Evolutionary conservation across 2,113 vertebrate genomes (phyloP), one percentile per base, ranked within the genome.

Genomic region (Chloropsis cyanopogon): DNA sequence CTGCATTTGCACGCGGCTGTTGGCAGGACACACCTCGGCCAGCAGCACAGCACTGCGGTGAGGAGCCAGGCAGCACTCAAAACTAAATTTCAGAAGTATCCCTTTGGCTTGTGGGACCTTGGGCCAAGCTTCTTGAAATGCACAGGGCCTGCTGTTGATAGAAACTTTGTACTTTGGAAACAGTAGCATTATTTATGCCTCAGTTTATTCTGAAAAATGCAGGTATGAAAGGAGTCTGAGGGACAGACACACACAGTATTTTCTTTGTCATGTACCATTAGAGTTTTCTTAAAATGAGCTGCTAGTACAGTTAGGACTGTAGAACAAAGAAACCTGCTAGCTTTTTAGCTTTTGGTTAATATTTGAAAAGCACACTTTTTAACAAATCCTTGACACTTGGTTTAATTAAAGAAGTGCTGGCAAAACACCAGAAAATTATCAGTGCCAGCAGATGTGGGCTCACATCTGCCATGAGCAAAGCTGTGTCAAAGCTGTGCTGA

Each of bases 1-100:
- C 52, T 83, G 41, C 49, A 7, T 5, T 44, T 57, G 10, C 39
- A n/a, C 4, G 7, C 0, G 0, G 53, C 53, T 88, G 10, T 29
- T n/a, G n/a, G n/a, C n/a, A n/a, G n/a, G n/a, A n/a, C n/a, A n/a
- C n/a, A n/a, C 26, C 56, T 39, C 0, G 0, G 41, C 13, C 86
- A 68, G 3, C 41, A 42, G 81, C 80, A 49, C 41, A 81, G 47
- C 44, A 14, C 53, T 7, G 29, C 3, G 0, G 4, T 16, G 54
- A 61, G 17, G 35, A 57, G 56, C 31, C 39, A 39, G 26, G 7
- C 39, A 65, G 54, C 4, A 47, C 12, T 35, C 23, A 23, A 76
- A 31, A 49, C 8, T 44, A 23, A 82, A 69, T 39, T 84, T 70
- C 2, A 66, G 22, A 75, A 84, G 22, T 14, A 37, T 26, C 18